A percentile compares a stretch with the other conserved stretches of the same genome.
Evolutionary conservation across 2,888 invertebrate genomes (phyloP).

Genomic region (Gandaritis pyraliata): DNA sequence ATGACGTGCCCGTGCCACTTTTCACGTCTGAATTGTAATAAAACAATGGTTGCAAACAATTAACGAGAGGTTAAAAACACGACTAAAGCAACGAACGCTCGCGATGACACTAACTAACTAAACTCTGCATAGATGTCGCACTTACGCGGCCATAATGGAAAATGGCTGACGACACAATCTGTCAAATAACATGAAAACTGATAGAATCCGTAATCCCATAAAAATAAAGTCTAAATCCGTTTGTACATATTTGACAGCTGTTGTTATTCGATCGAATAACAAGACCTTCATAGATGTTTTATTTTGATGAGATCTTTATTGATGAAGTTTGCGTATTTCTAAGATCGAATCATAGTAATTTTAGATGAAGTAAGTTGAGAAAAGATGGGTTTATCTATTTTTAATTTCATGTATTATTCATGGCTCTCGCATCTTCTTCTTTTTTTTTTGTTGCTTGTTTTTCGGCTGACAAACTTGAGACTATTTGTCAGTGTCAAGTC

Average conservation of each 20-base stretch:
- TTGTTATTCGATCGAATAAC: conserved; percentile 67
- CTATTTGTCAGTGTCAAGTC: too few relatives aligned
- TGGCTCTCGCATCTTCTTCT: too few relatives aligned
- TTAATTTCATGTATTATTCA: too few relatives aligned
- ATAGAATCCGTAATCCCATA: conserved; percentile 38
- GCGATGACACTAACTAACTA: conserved; percentile 79
- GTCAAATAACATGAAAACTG: conserved; percentile 59
- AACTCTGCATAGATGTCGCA: conserved; percentile 77
- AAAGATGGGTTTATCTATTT: too few relatives aligned
- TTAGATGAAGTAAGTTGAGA: too few relatives aligned
- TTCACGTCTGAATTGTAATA: conserved; percentile 68
- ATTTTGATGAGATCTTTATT: not conserved
- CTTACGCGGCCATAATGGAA: conserved; percentile 75
- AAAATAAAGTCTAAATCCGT: conserved; percentile 37
- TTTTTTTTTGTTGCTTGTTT: too few relatives aligned
- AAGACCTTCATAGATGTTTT: conserved; percentile 57
- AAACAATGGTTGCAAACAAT: conserved; percentile 78
- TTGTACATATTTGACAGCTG: conserved; percentile 36
- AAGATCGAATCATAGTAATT: conserved; percentile 2
- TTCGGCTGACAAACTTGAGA: too few relatives aligned
- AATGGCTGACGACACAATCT: conserved; percentile 73
- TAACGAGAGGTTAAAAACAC: conserved; percentile 52
- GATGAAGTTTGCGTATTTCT: conserved; percentile 4
- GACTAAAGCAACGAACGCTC: conserved; percentile 64
- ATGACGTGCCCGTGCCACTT: conserved; percentile 53